phyloP scores from a whole-genome alignment of 2,797 vertebrate species.

The Acanthiza pusilla region DNA sequence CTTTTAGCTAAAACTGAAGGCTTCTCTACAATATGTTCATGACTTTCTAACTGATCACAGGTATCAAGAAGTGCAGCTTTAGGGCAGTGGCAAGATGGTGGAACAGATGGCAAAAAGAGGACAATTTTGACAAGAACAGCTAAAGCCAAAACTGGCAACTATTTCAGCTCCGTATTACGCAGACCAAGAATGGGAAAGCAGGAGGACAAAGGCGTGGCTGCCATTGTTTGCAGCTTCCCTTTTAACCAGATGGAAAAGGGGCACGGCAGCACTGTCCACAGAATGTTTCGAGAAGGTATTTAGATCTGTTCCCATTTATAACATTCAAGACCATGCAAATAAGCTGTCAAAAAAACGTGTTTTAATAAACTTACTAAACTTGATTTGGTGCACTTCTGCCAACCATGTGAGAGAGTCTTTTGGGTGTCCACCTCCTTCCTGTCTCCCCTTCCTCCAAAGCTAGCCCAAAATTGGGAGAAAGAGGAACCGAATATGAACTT shows the following conservation, averaged over 20 bases:
- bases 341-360: not conserved
- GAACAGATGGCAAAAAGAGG: conserved; percentile 10
- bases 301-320: not conserved
- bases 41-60: not conserved
- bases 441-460: not conserved
- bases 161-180: not conserved
- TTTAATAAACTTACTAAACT: not conserved
- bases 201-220: conserved; percentile 18
- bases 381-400: not conserved
- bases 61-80: not conserved
- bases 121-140: not conserved
- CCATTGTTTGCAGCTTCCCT: conserved; percentile 33
- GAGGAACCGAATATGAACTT: not conserved
- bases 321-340: not conserved
- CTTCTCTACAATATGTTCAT: not conserved
- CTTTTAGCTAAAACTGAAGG: not conserved
- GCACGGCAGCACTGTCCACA: not conserved
- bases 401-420: not conserved
- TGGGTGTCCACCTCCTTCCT: not conserved
- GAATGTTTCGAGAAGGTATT: not conserved
- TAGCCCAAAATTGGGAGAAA: not conserved
- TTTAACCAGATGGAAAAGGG: not conserved
- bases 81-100: not conserved
- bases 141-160: not conserved
- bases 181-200: conserved; percentile 4